These are phyloP conservation scores for Rhamnusium bicolor DNA, from an alignment of 2,888 invertebrate genomes.

Conservation along the genomic window DNA sequence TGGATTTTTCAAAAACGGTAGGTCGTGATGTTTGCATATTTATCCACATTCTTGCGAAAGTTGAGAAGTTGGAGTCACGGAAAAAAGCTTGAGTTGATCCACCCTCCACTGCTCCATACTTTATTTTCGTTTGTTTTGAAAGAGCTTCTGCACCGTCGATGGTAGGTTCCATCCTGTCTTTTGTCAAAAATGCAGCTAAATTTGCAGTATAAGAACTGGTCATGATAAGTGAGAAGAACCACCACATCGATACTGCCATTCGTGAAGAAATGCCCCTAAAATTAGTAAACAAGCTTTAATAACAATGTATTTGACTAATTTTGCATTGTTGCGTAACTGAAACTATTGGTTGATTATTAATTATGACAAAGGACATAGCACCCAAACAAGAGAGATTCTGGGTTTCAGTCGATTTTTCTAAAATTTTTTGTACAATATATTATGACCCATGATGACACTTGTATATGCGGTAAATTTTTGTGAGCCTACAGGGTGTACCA, in stretches of 20 bases:
- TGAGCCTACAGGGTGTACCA: too few species aligned
- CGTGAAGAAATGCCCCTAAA: constrained; percentile 89
- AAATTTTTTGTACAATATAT: too few species aligned
- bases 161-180: constrained; percentile 88
- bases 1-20: constrained; percentile 86
- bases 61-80: constrained; percentile 73
- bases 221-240: constrained; percentile 92
- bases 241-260: constrained; percentile 91
- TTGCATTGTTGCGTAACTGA: too few species aligned
- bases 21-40: constrained; percentile 86
- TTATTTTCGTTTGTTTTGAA: constrained; percentile 93
- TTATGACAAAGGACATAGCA: too few species aligned
- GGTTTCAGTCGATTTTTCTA: too few species aligned
- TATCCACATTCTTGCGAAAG: constrained; percentile 63
- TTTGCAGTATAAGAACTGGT: constrained; percentile 96
- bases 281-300: constrained; percentile 27
- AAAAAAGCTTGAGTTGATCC: constrained; percentile 97
- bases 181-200: constrained; percentile 93
- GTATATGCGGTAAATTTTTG: too few species aligned
- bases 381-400: too few species aligned
- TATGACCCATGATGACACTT: too few species aligned
- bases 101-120: constrained; percentile 89
- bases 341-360: too few species aligned
- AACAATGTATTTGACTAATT: too few species aligned
- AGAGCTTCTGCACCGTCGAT: constrained; percentile 94